Evolutionary conservation across 2,113 vertebrate genomes (phyloP), one percentile per base, ranked within the genome.

Genomic region (Sapajus apella): DNA sequence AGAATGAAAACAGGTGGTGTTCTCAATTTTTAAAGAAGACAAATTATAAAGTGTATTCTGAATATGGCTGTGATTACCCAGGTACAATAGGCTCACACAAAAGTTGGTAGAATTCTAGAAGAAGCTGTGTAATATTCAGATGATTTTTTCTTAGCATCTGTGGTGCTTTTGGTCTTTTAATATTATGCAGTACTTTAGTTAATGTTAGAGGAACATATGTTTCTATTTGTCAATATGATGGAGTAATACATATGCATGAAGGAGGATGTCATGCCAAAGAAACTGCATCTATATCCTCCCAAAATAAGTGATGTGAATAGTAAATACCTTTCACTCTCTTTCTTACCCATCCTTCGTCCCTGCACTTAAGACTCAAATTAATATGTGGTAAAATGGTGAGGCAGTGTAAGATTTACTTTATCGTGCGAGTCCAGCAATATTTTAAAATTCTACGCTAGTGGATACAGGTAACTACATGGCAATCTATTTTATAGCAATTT

Each of bases 1-100:
- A 97, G 87, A 97, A 94, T 92, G 64, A 80, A 95, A 98, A 86
- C 97, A 97, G 97, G 94, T 95, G 95, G 88, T 96, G 77, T 70
- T 95, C 79, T 93, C 82, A 64, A 66, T 95, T 88, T 96, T 97
- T 97, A 88, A 96, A 97, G 64, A 73, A 95, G 87, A 88, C 5
- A 40, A 93, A 96, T 97, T 97, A 96, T 88, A 90, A 96, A 94
- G 61, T 91, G 43, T 80, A 96, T 89, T 96, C 77, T 95, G 90
- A 98, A 93, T 96, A 87, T 37, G 68, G 17, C 93, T 95, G 27
- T 92, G 68, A 97, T 97, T 97, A 90, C 87, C 25, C 85, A 93
- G 90, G 86, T 91, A 96, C 43, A 89, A 86, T 66, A 76, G 83
- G 27, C n/a, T 93, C 66, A 77, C 61, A 72, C 79, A 45, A 95